Conservation (phyloP, 2,797 vertebrate genomes). For the Peromyscus melanophrys region DNA sequence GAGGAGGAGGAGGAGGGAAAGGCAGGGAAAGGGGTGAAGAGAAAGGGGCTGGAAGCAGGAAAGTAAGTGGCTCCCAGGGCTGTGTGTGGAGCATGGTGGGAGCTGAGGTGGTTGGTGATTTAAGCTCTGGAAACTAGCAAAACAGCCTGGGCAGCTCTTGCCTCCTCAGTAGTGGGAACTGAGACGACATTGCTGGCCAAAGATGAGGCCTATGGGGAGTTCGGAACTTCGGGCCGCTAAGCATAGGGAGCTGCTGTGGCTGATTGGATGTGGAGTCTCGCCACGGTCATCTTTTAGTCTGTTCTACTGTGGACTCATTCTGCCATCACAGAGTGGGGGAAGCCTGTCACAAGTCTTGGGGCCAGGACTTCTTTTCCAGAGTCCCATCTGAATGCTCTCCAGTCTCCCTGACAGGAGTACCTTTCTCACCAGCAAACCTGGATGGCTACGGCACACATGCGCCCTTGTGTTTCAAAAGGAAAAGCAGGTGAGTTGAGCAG, state of each 20-base stretch:
- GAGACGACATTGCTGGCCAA: neutral
- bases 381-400: too few species aligned
- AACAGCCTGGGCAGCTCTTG: neutral
- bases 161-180: neutral
- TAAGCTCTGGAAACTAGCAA: too few species aligned
- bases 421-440: neutral
- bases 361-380: neutral
- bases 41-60: neutral
- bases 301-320: neutral
- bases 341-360: neutral
- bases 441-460: too few species aligned
- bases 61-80: neutral
- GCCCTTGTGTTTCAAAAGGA: neutral
- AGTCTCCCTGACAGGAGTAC: too few species aligned
- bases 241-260: neutral
- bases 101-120: fast-evolving
- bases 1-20: too few species aligned
- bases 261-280: too few species aligned
- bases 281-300: neutral
- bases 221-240: fast-evolving
- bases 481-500: neutral
- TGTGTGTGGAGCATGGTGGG: fast-evolving
- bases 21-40: neutral
- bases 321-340: neutral
- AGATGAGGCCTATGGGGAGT: neutral